Percentiles rank a stretch among this genome's conserved stretches.
Evolutionary conservation across 2,888 invertebrate species (phyloP).

Genomic region (Incurvaria masculella): DNA sequence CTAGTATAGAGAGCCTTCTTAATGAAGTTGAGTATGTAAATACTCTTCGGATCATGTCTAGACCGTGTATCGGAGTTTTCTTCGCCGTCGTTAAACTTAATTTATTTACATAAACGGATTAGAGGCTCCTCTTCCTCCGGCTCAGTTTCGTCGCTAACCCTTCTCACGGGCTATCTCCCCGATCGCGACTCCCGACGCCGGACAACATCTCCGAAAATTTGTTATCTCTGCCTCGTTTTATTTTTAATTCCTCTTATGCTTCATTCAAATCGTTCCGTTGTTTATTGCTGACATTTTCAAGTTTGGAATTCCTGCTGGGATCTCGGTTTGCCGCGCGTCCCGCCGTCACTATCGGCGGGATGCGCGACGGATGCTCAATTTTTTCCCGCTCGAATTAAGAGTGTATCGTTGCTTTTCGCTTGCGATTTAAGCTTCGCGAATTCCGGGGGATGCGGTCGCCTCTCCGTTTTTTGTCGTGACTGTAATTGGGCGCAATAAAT

Average conservation of each 20-base stretch:
- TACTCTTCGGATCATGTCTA: slow-evolving; percentile 31
- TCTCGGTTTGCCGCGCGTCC: slow-evolving; percentile 22
- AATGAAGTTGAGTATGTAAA: background rate
- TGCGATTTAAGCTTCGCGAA: slow-evolving; percentile 39
- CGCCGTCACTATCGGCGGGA: slow-evolving; percentile 33
- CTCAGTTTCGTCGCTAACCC: slow-evolving; percentile 47
- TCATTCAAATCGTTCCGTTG: slow-evolving; percentile 54
- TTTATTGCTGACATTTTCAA: slow-evolving; percentile 55
- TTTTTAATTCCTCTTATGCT: slow-evolving; percentile 41
- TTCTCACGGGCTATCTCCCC: slow-evolving; percentile 40
- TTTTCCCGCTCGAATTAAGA: slow-evolving; percentile 43
- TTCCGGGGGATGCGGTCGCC: slow-evolving; percentile 26
- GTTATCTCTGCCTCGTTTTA: slow-evolving; percentile 33
- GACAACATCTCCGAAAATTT: slow-evolving; percentile 39
- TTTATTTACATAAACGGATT: slow-evolving; percentile 28
- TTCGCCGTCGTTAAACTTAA: background rate
- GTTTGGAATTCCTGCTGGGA: slow-evolving; percentile 40
- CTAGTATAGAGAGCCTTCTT: background rate
- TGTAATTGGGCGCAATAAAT: slow-evolving; percentile 52
- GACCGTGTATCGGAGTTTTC: slow-evolving; percentile 31
- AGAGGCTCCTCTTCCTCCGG: slow-evolving; percentile 35
- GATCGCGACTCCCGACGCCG: slow-evolving; percentile 32
- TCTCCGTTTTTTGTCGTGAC: slow-evolving; percentile 42
- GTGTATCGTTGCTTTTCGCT: slow-evolving; percentile 38
- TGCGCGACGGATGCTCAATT: slow-evolving; percentile 20